Base-by-base conservation (phyloP, 2,113 vertebrate genomes). In the Scomber scombrus region DNA sequence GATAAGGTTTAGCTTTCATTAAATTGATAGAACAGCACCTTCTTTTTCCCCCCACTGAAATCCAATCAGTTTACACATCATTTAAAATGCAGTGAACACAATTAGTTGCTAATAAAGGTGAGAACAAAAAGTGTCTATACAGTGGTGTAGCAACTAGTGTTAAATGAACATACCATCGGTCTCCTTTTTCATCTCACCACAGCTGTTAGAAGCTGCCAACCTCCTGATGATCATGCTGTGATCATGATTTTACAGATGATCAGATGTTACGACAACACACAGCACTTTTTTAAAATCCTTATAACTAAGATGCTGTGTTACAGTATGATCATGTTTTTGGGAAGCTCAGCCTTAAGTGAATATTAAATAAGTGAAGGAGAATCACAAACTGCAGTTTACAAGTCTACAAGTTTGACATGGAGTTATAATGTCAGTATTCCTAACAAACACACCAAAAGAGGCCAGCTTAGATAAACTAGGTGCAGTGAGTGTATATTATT, bases 281-380 rank as follows among this genome's bases (percentile, higher is more conserved):
- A 2, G n/a, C 47, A 26, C 26, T 46, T 67, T 43, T 4, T 40
- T 10, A 63, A 46, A 61, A 1, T 10, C 23, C 31, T 15, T 3
- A 1, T 52, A 1, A 64, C 26, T 31, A 16, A 51, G 6, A 63
- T 45, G 31, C 1, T 46, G 67, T 54, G 45, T 57, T 71, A 40
- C 34, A 62, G 50, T 47, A 45, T n/a, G 55, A 84, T 10, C 29
- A 23, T 81, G 71, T 29, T 84, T 87, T 87, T 84, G 81, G 75
- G 85, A 87, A 92, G 65, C 88, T 87, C 84, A 88, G 66, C 75
- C 69, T 81, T n/a, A 8, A 65, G 47, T 26, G n/a, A 81, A 60
- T 12, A 26, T 69, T 57, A 31, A 12, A 72, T 29, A 76, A 57
- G 49, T 55, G n/a, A 81, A 78, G 52, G 58, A 61, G 31, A 83